Evolutionary conservation across 2,113 vertebrate species (phyloP).

Genomic region (Serinus canaria): DNA sequence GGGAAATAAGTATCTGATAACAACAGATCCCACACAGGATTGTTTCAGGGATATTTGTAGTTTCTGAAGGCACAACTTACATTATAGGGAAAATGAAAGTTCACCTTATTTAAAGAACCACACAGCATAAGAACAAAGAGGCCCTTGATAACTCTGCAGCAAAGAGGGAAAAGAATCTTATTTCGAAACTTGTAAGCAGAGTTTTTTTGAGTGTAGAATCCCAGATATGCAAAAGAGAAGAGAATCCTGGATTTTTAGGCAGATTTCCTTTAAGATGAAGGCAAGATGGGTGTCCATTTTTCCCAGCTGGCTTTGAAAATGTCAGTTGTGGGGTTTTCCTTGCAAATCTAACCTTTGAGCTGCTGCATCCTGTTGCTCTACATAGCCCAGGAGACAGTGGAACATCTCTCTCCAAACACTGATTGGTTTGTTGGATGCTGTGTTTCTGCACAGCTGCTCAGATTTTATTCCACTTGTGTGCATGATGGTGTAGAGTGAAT

Average conservation of each 20-base stretch:
- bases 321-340: neutral
- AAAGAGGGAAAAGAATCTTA: neutral
- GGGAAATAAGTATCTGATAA: neutral
- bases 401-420: neutral
- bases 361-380: neutral
- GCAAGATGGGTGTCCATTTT: neutral
- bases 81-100: neutral
- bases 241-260: neutral
- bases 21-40: neutral
- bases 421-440: neutral
- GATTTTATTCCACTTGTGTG: neutral
- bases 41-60: slow-evolving; percentile 1
- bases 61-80: slow-evolving; percentile 14
- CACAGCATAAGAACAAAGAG: neutral
- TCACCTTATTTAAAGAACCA: neutral
- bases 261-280: neutral
- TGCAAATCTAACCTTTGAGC: neutral
- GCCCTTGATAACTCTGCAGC: neutral
- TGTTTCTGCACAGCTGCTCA: neutral
- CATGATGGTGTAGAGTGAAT: fast-evolving
- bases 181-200: neutral
- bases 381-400: neutral
- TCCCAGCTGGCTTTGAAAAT: neutral
- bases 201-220: neutral
- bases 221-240: neutral